Percentiles rank a stretch among this genome's conserved stretches.
These are phyloP conservation scores for Psephotus haematonotus DNA, from an alignment of 2,113 vertebrate genomes.

Conservation along the genomic window DNA sequence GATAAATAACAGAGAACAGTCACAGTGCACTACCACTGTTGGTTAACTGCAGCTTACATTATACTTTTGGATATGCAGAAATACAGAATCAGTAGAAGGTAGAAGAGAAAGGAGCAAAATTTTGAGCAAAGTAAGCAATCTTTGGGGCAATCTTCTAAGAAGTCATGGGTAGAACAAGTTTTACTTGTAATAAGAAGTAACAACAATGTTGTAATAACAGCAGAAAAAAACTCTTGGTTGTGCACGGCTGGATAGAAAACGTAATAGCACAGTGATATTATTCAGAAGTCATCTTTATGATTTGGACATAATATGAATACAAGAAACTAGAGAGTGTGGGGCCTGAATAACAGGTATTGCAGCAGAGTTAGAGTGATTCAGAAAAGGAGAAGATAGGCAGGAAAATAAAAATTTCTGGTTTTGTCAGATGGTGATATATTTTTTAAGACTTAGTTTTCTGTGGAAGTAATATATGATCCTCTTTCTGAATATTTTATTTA, in stretches of 20 bases:
- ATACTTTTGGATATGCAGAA: neutral
- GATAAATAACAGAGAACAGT: neutral
- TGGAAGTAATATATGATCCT: neutral
- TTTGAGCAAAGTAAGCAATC: neutral
- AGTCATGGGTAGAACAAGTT: neutral
- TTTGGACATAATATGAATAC: neutral
- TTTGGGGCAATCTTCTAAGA: neutral
- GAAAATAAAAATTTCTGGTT: neutral
- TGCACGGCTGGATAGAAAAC: neutral
- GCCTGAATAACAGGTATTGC: neutral
- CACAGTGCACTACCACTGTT: neutral
- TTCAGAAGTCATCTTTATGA: neutral
- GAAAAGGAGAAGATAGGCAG: neutral
- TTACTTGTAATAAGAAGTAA: neutral
- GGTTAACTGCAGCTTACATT: rapidly evolving
- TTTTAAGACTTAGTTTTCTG: neutral
- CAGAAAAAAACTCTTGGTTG: neutral
- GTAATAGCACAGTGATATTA: neutral
- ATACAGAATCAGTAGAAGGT: no score
- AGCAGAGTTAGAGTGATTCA: neutral
- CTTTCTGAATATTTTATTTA: conserved; percentile 19
- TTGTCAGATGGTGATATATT: neutral
- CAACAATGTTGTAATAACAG: neutral
- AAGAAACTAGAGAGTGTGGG: neutral
- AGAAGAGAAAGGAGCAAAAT: neutral